Evolutionary conservation across 2,113 vertebrate species (phyloP), one percentile per base, ranked within the genome.

Genomic region (Myotis davidii): DNA sequence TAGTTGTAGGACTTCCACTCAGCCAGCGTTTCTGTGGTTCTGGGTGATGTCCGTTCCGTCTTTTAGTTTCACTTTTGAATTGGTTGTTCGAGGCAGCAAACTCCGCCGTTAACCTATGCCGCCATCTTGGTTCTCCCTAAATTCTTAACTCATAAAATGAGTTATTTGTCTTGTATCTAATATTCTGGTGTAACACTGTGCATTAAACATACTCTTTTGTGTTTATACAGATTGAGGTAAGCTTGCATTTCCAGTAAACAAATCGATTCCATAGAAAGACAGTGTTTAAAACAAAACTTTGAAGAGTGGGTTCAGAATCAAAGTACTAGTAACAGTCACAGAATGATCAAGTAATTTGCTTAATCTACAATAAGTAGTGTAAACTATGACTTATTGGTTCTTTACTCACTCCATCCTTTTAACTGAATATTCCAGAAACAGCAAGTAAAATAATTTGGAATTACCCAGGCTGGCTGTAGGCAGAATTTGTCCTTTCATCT

Each of bases 71-170:
- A n/a, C n/a, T n/a, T n/a, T n/a, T n/a, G n/a, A n/a, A n/a, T n/a
- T n/a, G n/a, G n/a, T n/a, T n/a, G n/a, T n/a, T n/a, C n/a, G n/a
- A n/a, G n/a, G n/a, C n/a, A n/a, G n/a, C n/a, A n/a, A n/a, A n/a
- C n/a, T n/a, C n/a, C n/a, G n/a, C n/a, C n/a, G n/a, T n/a, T n/a
- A n/a, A n/a, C n/a, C n/a, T n/a, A n/a, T n/a, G n/a, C n/a, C n/a
- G n/a, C n/a, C n/a, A n/a, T n/a, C n/a, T n/a, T n/a, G n/a, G n/a
- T n/a, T n/a, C n/a, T n/a, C n/a, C n/a, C n/a, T 94, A 82, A 76
- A 96, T 91, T 91, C 39, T 89, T 83, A 72, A 77, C 13, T 89
- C 59, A 77, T 65, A 67, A 81, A 76, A 73, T 82, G 37, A 77
- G 7, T 89, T 88, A 59, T 73, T 67, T 89, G 39, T 82, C 54